Conservation (phyloP, 1,140 invertebrate genomes). For the Drosophila lowei region DNA sequence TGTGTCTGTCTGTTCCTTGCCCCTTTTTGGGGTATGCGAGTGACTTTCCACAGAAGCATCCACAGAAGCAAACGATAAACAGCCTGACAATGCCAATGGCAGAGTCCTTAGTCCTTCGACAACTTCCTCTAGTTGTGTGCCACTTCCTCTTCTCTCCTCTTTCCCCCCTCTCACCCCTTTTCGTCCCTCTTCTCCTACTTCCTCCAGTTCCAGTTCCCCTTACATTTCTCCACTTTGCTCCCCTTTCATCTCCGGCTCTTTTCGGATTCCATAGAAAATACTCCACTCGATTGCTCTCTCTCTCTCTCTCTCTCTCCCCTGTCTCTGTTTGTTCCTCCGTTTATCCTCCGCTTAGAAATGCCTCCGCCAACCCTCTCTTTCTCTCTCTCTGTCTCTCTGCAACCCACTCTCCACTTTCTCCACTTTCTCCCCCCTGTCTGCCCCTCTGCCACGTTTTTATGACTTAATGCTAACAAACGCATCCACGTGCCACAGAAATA, state of each 20-base stretch:
- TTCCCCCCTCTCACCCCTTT: neutral
- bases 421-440: too few species aligned
- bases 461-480: constrained; percentile 82
- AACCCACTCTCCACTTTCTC: too few species aligned
- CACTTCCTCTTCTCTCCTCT: neutral
- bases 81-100: constrained; percentile 66
- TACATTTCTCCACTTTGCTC: too few species aligned
- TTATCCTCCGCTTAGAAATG: too few species aligned
- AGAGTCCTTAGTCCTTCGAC: constrained; percentile 15
- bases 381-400: too few species aligned
- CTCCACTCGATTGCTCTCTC: constrained; percentile 2
- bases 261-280: constrained; percentile 24
- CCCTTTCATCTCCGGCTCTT: too few species aligned
- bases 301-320: too few species aligned
- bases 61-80: constrained; percentile 58
- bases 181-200: neutral
- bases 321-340: too few species aligned
- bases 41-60: constrained; percentile 58
- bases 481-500: constrained; percentile 77
- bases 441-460: constrained; percentile 70
- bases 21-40: constrained; percentile 9
- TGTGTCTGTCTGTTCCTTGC: neutral
- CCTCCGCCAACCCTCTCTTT: too few species aligned
- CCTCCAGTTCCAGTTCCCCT: too few species aligned
- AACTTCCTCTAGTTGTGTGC: constrained; percentile 2